Evolutionary conservation across 2,888 invertebrate genomes (phyloP).

Genomic region (Periphyllus acericola): DNA sequence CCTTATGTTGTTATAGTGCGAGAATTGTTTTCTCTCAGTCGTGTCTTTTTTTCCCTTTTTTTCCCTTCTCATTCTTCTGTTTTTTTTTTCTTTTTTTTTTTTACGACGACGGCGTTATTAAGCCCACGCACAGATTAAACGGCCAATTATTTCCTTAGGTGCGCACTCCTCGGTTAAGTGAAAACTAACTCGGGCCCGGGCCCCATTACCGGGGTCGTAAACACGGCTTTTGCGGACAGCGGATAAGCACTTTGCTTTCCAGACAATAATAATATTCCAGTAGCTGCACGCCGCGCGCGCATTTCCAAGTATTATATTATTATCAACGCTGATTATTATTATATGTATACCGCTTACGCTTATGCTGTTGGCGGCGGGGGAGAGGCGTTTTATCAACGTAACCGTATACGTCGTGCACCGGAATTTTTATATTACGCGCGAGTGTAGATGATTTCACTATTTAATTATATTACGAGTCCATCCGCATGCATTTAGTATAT

Average conservation of each 20-base stretch:
- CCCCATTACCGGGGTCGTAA: constrained; percentile 59
- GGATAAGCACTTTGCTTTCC: constrained; percentile 51
- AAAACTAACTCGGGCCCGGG: constrained; percentile 49
- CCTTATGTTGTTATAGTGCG: constrained; percentile 43
- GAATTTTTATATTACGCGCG: no score
- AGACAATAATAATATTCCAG: constrained; percentile 6
- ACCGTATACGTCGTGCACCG: no score
- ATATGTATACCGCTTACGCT: no score
- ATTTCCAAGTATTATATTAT: neutral
- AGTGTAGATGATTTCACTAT: no score
- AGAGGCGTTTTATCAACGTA: no score
- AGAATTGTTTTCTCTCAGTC: constrained; percentile 56
- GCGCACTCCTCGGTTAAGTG: constrained; percentile 51
- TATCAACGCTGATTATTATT: neutral
- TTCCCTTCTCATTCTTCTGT: neutral
- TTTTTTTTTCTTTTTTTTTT: constrained; percentile 14
- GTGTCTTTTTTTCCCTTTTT: constrained; percentile 42
- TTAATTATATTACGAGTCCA: no score
- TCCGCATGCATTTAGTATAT: no score
- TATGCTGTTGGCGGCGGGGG: no score
- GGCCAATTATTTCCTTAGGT: constrained; percentile 62
- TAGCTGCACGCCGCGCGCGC: no score
- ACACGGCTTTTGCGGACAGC: constrained; percentile 61
- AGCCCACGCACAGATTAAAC: constrained; percentile 59
- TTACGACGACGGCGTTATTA: constrained; percentile 37